Conservation (phyloP, 2,113 vertebrate species). For the Polyodon spathula region DNA sequence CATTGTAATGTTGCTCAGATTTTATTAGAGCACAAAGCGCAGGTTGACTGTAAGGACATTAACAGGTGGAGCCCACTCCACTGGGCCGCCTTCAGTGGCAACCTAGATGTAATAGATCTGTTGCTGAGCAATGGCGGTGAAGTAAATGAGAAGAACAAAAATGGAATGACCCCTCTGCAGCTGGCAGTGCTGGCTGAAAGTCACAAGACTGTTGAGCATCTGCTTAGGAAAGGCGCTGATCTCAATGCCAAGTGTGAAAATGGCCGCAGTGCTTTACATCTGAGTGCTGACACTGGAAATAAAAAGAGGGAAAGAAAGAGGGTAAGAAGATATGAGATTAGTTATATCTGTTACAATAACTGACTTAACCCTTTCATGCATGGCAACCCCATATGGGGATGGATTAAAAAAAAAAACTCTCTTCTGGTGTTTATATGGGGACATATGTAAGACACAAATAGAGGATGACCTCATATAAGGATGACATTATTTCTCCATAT, state of each 20-base stretch:
- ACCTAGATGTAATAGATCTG: constrained; percentile 31
- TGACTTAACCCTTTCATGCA: too few relatives aligned
- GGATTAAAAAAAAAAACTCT: too few relatives aligned
- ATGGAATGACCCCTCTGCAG: constrained; percentile 31
- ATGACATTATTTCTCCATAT: too few relatives aligned
- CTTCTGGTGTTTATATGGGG: too few relatives aligned
- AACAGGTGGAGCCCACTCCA: constrained; percentile 41
- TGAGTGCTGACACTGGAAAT: constrained; percentile 32
- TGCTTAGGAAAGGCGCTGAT: constrained; percentile 34
- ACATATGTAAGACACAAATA: too few relatives aligned
- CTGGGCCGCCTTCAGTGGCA: constrained; percentile 35
- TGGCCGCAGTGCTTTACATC: constrained; percentile 33
- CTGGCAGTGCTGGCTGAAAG: constrained; percentile 33
- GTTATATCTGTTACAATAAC: too few relatives aligned
- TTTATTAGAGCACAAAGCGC: constrained; percentile 35
- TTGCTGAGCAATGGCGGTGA: constrained; percentile 30
- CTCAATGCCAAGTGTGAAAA: constrained; percentile 25
- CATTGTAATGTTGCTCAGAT: constrained; percentile 24
- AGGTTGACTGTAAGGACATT: constrained; percentile 26
- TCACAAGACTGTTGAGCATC: constrained; percentile 22
- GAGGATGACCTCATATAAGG: too few relatives aligned
- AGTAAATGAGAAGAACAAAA: constrained; percentile 26
- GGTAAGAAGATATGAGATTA: too few relatives aligned
- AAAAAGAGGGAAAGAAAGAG: constrained; percentile 25
- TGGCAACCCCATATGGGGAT: too few relatives aligned